Evolutionary conservation across 2,797 vertebrate genomes (phyloP), one percentile per base, ranked within the genome.

Genomic region (Limnodromus scolopaceus): DNA sequence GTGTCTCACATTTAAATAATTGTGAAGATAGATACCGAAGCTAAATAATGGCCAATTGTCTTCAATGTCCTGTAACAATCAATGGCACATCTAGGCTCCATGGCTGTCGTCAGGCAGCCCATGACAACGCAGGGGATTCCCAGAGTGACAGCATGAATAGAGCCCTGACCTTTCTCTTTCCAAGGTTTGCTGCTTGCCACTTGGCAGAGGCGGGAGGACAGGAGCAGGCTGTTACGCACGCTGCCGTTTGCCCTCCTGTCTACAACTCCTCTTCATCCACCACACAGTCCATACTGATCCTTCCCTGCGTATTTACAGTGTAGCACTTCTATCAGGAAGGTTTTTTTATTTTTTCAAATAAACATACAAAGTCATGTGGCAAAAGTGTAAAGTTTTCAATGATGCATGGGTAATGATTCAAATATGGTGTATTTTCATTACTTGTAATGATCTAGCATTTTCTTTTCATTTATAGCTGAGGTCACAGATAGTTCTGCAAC

Each of bases 1-100:
- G 38, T 39, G 82, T 84, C 82, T 96, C 89, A 60, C 81, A 92
- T 93, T 82, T 93, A 89, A 91, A 86, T 78, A 79, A 87, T 96
- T 92, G 96, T 81, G 93, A 93, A 69, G 72, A 72, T 58, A 81
- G 87, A 94, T 93, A 89, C 23, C 95, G 94, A 94, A 88, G 91
- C 80, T 79, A 86, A 95, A 97, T 89, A 97, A 86, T 93, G 74
- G 78, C 51, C 90, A 64, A 84, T 94, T 95, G 94, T 97, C 69
- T 90, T 65, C 90, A 36, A 13, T 32, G 77, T 92, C 74, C 55
- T 88, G 6, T 86, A 89, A 86, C 83, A 95, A 80, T 92, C 87
- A 96, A 66, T 89, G 83, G 80, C 85, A 92, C 64, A 68, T 93
- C 83, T 49, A 83, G 88, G 82, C 70, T 91, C 94, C 85, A 71